Evolutionary conservation across 2,888 invertebrate genomes (phyloP).

Genomic region (Ophion slaviceki): DNA sequence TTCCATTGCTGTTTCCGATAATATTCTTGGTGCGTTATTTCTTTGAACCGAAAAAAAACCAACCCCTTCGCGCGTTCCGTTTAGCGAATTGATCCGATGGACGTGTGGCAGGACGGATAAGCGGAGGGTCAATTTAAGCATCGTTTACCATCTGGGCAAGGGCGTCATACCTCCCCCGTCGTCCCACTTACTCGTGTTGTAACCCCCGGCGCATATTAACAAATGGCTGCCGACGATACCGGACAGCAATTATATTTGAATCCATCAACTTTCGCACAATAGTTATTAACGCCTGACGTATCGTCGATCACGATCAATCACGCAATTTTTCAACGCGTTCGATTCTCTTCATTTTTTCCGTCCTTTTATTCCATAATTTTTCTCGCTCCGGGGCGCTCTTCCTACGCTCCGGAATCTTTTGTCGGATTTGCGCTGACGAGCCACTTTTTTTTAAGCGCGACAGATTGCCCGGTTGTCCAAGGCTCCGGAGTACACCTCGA

Average conservation of each 20-base stretch:
- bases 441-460: neutral
- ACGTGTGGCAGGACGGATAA: conserved; percentile 34
- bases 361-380: conserved; percentile 8
- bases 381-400: neutral
- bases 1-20: conserved; percentile 49
- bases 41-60: conserved; percentile 7
- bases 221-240: conserved; percentile 61
- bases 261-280: conserved; percentile 77
- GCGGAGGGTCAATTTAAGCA: conserved; percentile 59
- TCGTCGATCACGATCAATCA: conserved; percentile 75
- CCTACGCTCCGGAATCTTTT: neutral
- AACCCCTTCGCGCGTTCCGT: conserved; percentile 49
- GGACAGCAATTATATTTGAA: conserved; percentile 80
- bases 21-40: conserved; percentile 47
- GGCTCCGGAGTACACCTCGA: neutral
- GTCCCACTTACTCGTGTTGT: conserved; percentile 40
- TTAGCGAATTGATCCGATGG: conserved; percentile 43
- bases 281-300: conserved; percentile 74
- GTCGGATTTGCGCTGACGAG: neutral
- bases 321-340: conserved; percentile 29
- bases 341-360: conserved; percentile 40
- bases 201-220: conserved; percentile 56
- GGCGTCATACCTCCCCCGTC: conserved; percentile 63
- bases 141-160: conserved; percentile 68
- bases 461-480: neutral